These are phyloP conservation scores for Sturmia bella DNA, from an alignment of 2,888 invertebrate species.

Conservation along the genomic window DNA sequence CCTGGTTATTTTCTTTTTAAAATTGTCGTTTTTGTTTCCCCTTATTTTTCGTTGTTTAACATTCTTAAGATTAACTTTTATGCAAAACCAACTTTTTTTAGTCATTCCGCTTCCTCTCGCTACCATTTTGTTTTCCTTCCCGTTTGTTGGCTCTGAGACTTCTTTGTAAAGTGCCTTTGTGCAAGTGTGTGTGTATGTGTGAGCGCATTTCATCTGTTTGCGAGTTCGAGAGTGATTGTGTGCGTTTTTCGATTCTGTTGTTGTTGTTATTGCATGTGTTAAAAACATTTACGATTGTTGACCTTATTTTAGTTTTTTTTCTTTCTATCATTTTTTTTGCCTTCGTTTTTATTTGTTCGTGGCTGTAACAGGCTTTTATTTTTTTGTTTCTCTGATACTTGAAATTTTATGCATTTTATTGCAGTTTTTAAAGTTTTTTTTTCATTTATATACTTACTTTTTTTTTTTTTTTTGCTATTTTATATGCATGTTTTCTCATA, in stretches of 20 bases:
- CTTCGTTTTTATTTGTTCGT: conserved; percentile 25
- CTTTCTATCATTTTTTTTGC: not conserved
- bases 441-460: conserved; percentile 19
- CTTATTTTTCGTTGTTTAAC: conserved; percentile 54
- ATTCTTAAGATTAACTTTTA: conserved; percentile 66
- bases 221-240: not conserved
- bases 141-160: conserved; percentile 11
- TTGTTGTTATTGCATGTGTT: conserved; percentile 27
- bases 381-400: conserved; percentile 45
- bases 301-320: conserved; percentile 64
- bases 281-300: conserved; percentile 69
- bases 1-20: conserved; percentile 10
- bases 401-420: conserved; percentile 68
- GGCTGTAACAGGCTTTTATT: conserved; percentile 27
- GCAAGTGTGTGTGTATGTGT: not conserved
- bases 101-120: not conserved
- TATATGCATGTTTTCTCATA: conserved; percentile 43
- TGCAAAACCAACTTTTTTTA: conserved; percentile 24
- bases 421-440: conserved; percentile 59
- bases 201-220: not conserved
- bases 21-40: conserved; percentile 54
- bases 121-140: conserved; percentile 16
- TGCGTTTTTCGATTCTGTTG: not conserved
- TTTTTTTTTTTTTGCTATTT: conserved; percentile 23
- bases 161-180: not conserved